Evolutionary conservation across 2,113 vertebrate genomes (phyloP).

Genomic region (Paraplagusia blochii): DNA sequence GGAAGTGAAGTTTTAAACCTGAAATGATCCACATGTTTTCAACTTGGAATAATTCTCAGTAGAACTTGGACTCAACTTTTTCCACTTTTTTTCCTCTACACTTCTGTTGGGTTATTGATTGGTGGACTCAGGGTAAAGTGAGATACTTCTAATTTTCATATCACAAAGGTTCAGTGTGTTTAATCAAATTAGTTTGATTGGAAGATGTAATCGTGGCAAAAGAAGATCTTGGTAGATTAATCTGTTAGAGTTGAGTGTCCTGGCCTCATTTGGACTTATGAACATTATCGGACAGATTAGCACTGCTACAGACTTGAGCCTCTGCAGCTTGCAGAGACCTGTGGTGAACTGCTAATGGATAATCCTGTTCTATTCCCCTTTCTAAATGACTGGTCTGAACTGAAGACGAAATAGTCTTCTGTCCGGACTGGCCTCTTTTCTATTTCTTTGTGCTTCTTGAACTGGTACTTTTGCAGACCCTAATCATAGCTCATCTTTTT

Average conservation of each 20-base stretch:
- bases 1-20: conserved; percentile 2
- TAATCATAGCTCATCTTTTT: too few relatives aligned
- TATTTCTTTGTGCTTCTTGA: conserved; percentile 4
- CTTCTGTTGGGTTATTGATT: conserved; percentile 7
- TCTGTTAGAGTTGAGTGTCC: conserved; percentile 59
- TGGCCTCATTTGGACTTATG: conserved; percentile 62
- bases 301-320: conserved; percentile 58
- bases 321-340: conserved; percentile 49
- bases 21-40: conserved; percentile 10
- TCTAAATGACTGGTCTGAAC: conserved; percentile 25
- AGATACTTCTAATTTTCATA: conserved; percentile 21
- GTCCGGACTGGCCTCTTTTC: too few relatives aligned
- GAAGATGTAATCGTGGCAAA: conserved; percentile 47
- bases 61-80: conserved; percentile 8
- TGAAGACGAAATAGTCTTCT: conserved; percentile 4
- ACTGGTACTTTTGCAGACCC: not conserved
- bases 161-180: conserved; percentile 42
- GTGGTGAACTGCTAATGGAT: conserved; percentile 61
- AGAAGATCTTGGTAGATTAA: conserved; percentile 59
- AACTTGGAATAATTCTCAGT: conserved; percentile 8
- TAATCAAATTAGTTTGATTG: conserved; percentile 47
- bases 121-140: conserved; percentile 7
- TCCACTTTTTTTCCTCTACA: not conserved
- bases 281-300: conserved; percentile 71
- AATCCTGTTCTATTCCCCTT: conserved; percentile 60